Evolutionary conservation across 2,888 invertebrate genomes (phyloP), one percentile per base, ranked within the genome.

Genomic region (Nasonovia ribisnigri): DNA sequence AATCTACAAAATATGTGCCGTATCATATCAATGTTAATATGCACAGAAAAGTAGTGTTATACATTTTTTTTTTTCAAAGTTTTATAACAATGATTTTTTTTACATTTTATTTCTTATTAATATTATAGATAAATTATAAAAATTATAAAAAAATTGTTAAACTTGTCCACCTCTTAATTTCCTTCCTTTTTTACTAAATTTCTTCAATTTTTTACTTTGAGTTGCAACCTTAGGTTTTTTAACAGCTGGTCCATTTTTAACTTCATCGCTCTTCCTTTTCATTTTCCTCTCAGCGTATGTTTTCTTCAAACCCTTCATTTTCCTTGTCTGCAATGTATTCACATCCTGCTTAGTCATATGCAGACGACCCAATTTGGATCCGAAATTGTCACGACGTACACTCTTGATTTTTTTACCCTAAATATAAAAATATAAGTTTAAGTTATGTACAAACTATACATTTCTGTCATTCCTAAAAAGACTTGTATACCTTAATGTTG

Each of bases 271-370:
- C 60, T 92, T 92, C 54, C 91, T 94, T 93, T 91, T 90, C 20
- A 54, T 46, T 93, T 94, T 94, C 86, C 94, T 94, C 90, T 98
- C 98, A 94, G 97, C 97, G 0, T 97, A 96, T 0, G 97, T 97
- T 96, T 98, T 98, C 95, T 97, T 97, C 91, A 99, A 96, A 84
- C 98, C 99, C 96, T 98, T 98, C 97, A 98, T 97, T 96, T 98
- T 98, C 94, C 98, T 97, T 6, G 98, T 98, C 95, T 99, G 99
- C 94, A 99, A 96, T 95, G 97, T 97, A 92, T 97, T 96, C 60
- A 99, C 96, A 95, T 98, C 97, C 95, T 99, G 99, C 95, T 97
- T 97, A 95, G 98, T 98, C 96, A 99, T 97, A 96, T 99, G 99
- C 94, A 99, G 97, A 92, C 99, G 97, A 86, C 99, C 99, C 95